Percentiles rank a stretch among this genome's conserved stretches.
These are phyloP conservation scores for Ptychodera flava DNA, from an alignment of 35 echinoderm and acorn worm genomes.

Conservation along the genomic window DNA sequence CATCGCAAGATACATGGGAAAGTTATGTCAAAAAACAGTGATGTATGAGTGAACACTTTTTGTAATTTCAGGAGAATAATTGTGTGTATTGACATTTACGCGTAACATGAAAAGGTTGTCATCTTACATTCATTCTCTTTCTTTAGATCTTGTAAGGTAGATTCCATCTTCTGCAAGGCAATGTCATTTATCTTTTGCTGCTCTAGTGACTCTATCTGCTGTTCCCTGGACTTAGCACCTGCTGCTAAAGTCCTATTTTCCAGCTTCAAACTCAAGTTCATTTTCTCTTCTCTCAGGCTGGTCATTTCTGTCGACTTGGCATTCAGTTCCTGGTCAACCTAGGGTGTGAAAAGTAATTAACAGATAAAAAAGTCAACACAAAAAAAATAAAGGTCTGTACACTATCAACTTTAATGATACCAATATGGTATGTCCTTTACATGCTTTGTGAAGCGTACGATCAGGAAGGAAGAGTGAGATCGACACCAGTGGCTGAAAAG, in stretches of 20 bases:
- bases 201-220: background rate
- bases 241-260: background rate
- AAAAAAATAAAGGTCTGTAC: no score
- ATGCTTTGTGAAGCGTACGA: no score
- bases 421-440: no score
- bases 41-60: slow-evolving; percentile 10
- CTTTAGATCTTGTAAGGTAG: slow-evolving; percentile 18
- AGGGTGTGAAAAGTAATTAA: no score
- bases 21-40: background rate
- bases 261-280: background rate
- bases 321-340: background rate
- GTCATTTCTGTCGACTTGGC: background rate
- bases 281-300: background rate
- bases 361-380: no score
- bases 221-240: background rate
- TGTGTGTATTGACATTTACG: no score
- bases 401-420: no score
- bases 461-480: no score
- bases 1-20: background rate
- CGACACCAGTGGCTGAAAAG: no score
- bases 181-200: background rate
- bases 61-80: background rate
- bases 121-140: slow-evolving; percentile 42
- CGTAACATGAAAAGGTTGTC: no score
- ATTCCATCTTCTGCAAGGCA: background rate